Percentiles rank a stretch among this genome's conserved stretches.
Conservation (phyloP, 2,113 vertebrate species). For the Leuciscus idus region DNA sequence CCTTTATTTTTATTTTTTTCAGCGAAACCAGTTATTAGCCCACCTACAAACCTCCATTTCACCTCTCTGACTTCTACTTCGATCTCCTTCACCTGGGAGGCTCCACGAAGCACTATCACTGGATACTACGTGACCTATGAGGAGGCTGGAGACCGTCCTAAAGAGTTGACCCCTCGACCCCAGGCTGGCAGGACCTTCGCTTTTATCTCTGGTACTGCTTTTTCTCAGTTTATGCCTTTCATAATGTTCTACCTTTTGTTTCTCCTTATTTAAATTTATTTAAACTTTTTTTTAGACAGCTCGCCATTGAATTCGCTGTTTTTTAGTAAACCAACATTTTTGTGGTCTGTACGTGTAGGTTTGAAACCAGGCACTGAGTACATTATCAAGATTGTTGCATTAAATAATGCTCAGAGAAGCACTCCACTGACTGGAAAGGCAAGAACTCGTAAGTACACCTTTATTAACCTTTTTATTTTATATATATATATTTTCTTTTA, state of each 20-base stretch:
- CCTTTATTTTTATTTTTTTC: neutral
- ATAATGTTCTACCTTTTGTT: neutral
- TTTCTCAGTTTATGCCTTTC: neutral
- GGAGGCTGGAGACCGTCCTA: constrained; percentile 78
- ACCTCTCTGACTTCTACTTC: constrained; percentile 87
- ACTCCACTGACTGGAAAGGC: constrained; percentile 87
- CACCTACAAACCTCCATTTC: constrained; percentile 90
- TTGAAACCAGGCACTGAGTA: constrained; percentile 91
- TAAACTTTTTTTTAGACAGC: neutral
- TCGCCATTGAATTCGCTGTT: neutral
- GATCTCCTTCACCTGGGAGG: constrained; percentile 88
- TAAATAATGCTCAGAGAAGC: constrained; percentile 90
- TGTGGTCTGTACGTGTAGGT: constrained; percentile 66
- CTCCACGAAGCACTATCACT: constrained; percentile 85
- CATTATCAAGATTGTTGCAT: constrained; percentile 85
- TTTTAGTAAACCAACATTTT: neutral
- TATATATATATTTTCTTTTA: neutral
- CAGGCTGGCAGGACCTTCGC: constrained; percentile 80
- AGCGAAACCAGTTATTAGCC: constrained; percentile 83
- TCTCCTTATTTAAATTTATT: neutral
- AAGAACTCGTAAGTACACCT: constrained; percentile 86
- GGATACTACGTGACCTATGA: constrained; percentile 92
- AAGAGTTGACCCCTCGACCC: constrained; percentile 84
- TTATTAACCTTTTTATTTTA: neutral
- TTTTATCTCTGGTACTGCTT: constrained; percentile 80